Conservation (phyloP, 2,113 vertebrate species). For the Phalacrocorax carbo region DNA sequence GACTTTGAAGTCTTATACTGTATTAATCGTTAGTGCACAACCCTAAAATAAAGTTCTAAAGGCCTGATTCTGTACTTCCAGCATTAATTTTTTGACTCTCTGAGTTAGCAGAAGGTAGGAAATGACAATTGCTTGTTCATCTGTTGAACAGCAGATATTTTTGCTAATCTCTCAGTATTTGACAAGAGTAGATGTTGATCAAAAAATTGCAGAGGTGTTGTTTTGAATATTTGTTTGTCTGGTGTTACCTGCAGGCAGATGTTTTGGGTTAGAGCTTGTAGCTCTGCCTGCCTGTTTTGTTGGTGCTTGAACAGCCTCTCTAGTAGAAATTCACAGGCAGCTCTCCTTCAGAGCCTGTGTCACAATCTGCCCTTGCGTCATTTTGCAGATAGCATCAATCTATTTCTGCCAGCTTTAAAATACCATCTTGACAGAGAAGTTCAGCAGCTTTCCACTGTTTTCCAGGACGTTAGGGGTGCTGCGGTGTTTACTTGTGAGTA, state of each 20-base stretch:
- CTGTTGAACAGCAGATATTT: background rate
- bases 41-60: background rate
- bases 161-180: background rate
- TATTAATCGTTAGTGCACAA: background rate
- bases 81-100: background rate
- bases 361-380: background rate
- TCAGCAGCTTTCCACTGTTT: background rate
- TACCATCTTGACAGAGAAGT: background rate
- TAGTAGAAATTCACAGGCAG: background rate
- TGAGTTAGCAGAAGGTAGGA: background rate
- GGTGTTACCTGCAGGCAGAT: background rate
- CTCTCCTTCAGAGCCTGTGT: background rate
- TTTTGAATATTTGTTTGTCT: background rate
- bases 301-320: background rate
- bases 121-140: background rate
- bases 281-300: background rate
- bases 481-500: background rate
- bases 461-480: background rate
- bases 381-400: background rate
- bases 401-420: slow-evolving; percentile 9
- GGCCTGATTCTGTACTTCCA: background rate
- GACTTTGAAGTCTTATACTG: background rate
- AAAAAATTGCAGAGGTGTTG: background rate
- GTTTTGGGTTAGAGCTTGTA: background rate
- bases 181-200: background rate